These are phyloP conservation scores for Dendrolimus kikuchii DNA, from an alignment of 1,140 invertebrate species.

Conservation along the genomic window DNA sequence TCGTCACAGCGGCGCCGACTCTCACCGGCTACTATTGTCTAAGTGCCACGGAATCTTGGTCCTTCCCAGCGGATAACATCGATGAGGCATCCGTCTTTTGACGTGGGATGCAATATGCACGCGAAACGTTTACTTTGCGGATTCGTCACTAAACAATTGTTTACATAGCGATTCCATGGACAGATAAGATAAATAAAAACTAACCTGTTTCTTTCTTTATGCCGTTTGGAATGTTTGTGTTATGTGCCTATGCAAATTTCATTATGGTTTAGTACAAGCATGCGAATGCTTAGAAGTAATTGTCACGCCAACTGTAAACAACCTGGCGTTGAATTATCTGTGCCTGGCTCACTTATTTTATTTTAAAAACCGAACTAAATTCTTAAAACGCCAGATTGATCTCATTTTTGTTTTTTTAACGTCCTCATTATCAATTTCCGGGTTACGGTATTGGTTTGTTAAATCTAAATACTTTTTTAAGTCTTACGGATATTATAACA, in stretches of 20 bases:
- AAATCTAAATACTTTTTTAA: no score
- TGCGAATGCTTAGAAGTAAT: constrained; percentile 24
- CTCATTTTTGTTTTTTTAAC: no score
- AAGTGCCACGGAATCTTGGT: constrained; percentile 68
- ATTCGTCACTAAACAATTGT: constrained; percentile 45
- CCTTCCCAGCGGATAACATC: constrained; percentile 64
- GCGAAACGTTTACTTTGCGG: constrained; percentile 39
- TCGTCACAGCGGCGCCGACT: constrained; percentile 66
- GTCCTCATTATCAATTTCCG: no score
- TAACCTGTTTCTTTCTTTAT: constrained; percentile 15
- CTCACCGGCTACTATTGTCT: constrained; percentile 67
- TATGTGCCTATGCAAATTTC: constrained; percentile 18
- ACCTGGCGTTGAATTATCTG: not conserved
- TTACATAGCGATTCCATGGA: constrained; percentile 39
- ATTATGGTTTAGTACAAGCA: constrained; percentile 8
- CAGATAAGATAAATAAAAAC: constrained; percentile 46
- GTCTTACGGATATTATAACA: no score
- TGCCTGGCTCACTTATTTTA: constrained; percentile 9
- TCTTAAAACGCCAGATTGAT: no score
- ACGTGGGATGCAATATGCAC: constrained; percentile 32
- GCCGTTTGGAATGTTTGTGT: constrained; percentile 8
- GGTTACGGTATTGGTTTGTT: no score
- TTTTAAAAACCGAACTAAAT: no score
- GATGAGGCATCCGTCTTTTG: constrained; percentile 51
- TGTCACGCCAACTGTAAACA: constrained; percentile 22